These are phyloP conservation scores for Mastomys natalensis DNA, from an alignment of 2,113 vertebrate genomes.

Conservation along the genomic window DNA sequence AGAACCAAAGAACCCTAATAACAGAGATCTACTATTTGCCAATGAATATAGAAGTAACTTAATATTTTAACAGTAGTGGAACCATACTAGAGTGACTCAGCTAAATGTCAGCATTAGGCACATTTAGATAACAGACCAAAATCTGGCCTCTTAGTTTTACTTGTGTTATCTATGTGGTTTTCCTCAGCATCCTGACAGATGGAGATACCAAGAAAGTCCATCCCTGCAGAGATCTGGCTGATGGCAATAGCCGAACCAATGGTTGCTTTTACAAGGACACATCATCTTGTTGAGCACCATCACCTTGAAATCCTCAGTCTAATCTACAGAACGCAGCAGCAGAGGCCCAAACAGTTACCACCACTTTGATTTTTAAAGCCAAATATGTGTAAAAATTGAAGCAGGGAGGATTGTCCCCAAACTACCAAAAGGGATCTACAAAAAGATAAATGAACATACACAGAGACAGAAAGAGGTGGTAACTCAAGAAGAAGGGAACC, in stretches of 20 bases:
- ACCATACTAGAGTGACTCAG: background rate
- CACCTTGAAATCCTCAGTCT: background rate
- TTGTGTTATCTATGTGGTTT: slow-evolving; percentile 5
- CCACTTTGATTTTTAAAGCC: slow-evolving; percentile 27
- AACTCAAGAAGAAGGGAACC: background rate
- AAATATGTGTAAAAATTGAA: background rate
- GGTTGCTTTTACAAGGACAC: background rate
- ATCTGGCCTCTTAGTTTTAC: background rate
- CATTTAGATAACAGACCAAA: background rate
- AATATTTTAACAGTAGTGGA: background rate
- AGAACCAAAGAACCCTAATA: background rate
- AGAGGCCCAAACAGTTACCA: background rate
- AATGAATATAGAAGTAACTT: background rate
- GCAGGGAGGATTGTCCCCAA: background rate
- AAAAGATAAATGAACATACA: background rate
- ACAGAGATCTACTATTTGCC: background rate
- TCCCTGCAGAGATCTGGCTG: slow-evolving; percentile 7
- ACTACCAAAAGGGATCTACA: background rate
- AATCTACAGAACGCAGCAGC: background rate
- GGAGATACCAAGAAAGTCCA: background rate
- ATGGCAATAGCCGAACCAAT: background rate
- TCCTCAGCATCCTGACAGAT: slow-evolving; percentile 39
- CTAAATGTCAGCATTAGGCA: background rate
- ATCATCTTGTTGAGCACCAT: background rate
- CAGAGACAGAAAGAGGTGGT: background rate